Base-by-base conservation (phyloP, 2,797 vertebrate genomes). In the Pipistrellus kuhlii region DNA sequence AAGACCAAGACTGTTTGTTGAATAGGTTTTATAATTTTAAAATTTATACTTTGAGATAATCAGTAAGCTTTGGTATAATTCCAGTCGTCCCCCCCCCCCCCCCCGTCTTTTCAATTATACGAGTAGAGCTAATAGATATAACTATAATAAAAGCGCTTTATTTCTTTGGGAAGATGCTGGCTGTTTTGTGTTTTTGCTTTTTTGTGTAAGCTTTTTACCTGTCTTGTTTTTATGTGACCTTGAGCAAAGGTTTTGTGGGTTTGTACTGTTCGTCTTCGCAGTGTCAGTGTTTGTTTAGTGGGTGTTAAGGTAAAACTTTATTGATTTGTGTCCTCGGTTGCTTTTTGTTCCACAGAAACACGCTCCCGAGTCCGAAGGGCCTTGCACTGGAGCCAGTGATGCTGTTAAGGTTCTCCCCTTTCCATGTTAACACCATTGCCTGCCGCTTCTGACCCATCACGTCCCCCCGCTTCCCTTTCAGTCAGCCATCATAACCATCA, bases 321-420 rank as follows among this genome's bases (percentile, higher is more conserved):
- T 98, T 99, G 98, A 99, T 98, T 95, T 97, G 98, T 95, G 98
- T 98, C 98, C 98, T 97, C 97, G 98, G 98, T 98, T 99, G 97
- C 98, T 98, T 98, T 98, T 97, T 98, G 97, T 98, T 98, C 95
- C 97, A 95, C 98, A 99, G 98, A 99, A 96, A 97, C 98, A 97
- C 94, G 95, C 97, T 98, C 97, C 98, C 96, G 98, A 97, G 98
- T 95, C 98, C 89, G 98, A 98, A 98, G 98, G 97, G 91, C 96
- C 98, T 98, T 98, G 97, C 97, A 94, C 96, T 94, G 98, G 98
- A 98, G 97, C 98, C 98, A 97, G 97, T 97, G 98, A 98, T 97
- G 97, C 97, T 98, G 98, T 97, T 98, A 98, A 99, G 99, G 99
- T 99, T 99, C 97, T 98, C 96, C 97, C 96, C 96, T 97, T 97